Conservation (phyloP, 2,113 vertebrate species). For the Ophiodon elongatus region DNA sequence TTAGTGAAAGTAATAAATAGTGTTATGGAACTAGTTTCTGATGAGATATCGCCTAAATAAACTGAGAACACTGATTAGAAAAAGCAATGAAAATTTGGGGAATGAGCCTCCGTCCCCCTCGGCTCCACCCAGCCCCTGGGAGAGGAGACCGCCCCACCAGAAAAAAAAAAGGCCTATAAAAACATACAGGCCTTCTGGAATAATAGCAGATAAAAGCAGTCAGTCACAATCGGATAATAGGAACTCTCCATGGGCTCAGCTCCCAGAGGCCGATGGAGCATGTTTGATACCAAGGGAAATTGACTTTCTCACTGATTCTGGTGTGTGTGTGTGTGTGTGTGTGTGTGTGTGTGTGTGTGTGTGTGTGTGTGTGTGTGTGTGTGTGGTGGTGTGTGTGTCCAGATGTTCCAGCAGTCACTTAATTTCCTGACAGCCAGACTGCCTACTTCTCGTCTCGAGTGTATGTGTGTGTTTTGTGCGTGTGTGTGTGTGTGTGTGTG, state of each 20-base stretch:
- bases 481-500: slow-evolving; percentile 1
- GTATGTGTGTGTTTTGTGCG: too few relatives aligned
- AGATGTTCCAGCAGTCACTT: slow-evolving; percentile 52
- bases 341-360: not conserved
- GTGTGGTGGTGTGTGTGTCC: slow-evolving; percentile 5
- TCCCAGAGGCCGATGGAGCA: slow-evolving; percentile 21
- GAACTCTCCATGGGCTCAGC: slow-evolving; percentile 23
- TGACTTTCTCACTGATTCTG: slow-evolving; percentile 33
- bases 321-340: not conserved
- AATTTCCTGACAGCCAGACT: slow-evolving; percentile 50
- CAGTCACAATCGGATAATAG: slow-evolving; percentile 50
- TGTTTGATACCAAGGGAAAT: slow-evolving; percentile 24
- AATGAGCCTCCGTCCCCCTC: not conserved
- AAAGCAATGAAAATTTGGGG: slow-evolving; percentile 5
- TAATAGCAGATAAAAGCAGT: slow-evolving; percentile 63
- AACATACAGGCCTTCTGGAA: slow-evolving; percentile 63
- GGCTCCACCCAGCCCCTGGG: slow-evolving; percentile 6
- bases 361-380: too few relatives aligned
- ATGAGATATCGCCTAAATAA: not conserved
- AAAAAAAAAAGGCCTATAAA: slow-evolving; percentile 29
- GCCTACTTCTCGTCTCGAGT: slow-evolving; percentile 46
- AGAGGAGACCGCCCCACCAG: not conserved
- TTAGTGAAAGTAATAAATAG: too few relatives aligned
- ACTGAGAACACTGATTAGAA: not conserved
- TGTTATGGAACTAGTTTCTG: too few relatives aligned